A percentile compares a stretch with the other conserved stretches of the same genome.
Evolutionary conservation across 2,113 vertebrate genomes (phyloP).

Genomic region (Scatophagus argus): DNA sequence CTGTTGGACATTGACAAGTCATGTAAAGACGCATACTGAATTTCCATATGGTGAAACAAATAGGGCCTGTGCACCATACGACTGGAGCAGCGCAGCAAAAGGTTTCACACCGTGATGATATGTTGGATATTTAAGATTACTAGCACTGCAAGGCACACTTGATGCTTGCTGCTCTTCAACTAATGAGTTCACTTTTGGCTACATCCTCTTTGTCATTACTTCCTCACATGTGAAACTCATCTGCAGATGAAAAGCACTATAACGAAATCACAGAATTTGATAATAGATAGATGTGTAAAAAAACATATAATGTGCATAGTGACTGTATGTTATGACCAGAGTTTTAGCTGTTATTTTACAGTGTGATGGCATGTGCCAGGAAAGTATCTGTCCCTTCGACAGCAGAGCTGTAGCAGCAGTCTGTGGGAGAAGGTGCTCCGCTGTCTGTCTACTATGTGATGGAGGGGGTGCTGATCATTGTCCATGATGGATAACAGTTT

Average conservation of each 20-base stretch:
- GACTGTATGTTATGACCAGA: too few relatives aligned
- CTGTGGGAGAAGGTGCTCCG: too few relatives aligned
- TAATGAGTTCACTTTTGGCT: slow-evolving; percentile 13
- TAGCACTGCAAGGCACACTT: background rate
- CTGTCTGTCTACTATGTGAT: too few relatives aligned
- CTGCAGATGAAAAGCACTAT: background rate
- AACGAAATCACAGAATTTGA: too few relatives aligned
- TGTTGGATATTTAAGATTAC: background rate
- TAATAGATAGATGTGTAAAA: too few relatives aligned
- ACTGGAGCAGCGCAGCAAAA: background rate
- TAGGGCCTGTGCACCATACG: background rate
- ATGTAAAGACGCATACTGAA: background rate
- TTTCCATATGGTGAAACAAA: background rate
- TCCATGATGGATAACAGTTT: too few relatives aligned
- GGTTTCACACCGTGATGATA: background rate
- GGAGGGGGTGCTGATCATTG: too few relatives aligned
- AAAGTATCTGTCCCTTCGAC: too few relatives aligned
- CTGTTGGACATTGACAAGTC: background rate
- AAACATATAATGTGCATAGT: too few relatives aligned
- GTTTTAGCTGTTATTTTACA: too few relatives aligned
- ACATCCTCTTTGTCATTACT: background rate
- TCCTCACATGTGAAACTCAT: background rate
- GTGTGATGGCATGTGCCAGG: too few relatives aligned
- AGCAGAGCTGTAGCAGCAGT: too few relatives aligned
- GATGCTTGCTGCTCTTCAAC: background rate